These are phyloP conservation scores for Ashinkailepas kermadecensis DNA, from an alignment of 2,888 invertebrate species.

Conservation along the genomic window DNA sequence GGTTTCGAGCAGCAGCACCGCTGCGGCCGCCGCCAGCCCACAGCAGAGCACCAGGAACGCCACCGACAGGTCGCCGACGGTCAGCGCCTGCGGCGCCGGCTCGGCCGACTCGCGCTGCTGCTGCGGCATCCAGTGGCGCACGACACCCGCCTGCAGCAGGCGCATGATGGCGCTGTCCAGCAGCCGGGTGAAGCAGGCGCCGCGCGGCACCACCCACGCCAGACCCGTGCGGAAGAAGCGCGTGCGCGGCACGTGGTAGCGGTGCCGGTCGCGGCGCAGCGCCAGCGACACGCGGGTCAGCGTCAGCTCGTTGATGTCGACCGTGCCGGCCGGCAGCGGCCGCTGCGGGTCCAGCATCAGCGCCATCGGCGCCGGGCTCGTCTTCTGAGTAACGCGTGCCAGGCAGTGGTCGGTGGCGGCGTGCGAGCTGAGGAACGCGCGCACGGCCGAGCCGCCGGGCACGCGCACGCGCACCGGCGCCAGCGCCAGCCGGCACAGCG, in stretches of 20 bases:
- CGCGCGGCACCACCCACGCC: neutral
- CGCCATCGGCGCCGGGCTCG: neutral
- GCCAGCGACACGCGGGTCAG: neutral
- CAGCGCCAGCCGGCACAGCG: neutral
- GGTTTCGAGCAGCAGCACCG: neutral
- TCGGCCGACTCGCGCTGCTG: neutral
- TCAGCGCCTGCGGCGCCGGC: neutral
- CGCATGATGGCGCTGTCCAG: neutral
- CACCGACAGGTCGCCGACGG: neutral
- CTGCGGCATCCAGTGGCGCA: neutral
- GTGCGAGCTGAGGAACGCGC: neutral
- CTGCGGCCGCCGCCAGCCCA: neutral
- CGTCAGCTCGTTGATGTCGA: neutral
- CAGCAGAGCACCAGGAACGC: neutral
- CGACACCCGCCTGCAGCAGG: neutral
- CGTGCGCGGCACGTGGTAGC: neutral
- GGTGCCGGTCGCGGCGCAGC: neutral
- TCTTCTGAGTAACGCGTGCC: neutral
- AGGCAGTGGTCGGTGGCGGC: neutral
- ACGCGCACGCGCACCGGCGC: neutral
- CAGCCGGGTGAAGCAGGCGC: neutral
- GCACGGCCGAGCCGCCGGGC: neutral
- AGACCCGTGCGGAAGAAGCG: neutral
- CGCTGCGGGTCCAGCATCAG: neutral
- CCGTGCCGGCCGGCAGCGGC: neutral